Evolutionary conservation across 2,113 vertebrate species (phyloP).

Genomic region (Carettochelys insculpta): DNA sequence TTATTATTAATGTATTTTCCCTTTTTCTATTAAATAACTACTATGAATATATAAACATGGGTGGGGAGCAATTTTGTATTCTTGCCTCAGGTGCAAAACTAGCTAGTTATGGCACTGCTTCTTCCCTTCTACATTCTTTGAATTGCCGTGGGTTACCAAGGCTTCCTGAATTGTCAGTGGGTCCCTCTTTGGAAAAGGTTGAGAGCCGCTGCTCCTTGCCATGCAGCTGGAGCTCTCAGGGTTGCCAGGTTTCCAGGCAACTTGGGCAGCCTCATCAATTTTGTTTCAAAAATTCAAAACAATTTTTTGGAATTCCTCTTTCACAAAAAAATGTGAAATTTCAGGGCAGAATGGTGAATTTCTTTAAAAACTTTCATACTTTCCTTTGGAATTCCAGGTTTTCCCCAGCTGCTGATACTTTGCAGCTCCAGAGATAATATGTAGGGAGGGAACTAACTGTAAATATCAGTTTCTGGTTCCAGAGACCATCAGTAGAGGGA

Average conservation of each 20-base stretch:
- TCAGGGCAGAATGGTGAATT: neutral
- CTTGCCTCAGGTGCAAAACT: no score
- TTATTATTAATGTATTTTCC: no score
- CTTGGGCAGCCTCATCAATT: neutral
- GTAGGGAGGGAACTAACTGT: neutral
- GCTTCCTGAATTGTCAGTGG: no score
- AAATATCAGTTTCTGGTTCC: constrained; percentile 4
- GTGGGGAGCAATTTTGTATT: no score
- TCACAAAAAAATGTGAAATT: neutral
- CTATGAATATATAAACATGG: no score
- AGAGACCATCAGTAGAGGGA: neutral
- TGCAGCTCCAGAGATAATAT: neutral
- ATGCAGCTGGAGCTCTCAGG: neutral
- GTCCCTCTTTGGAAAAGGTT: no score
- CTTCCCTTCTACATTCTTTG: no score
- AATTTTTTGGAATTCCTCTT: neutral
- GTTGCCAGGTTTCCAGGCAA: neutral
- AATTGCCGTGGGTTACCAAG: no score
- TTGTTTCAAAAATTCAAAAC: neutral
- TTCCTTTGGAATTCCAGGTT: neutral
- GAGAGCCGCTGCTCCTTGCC: no score
- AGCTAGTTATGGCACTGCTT: no score
- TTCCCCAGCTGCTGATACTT: neutral
- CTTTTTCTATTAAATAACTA: no score
- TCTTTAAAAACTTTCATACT: neutral